Evolutionary conservation across 2,113 vertebrate genomes (phyloP).

Genomic region (Rhea pennata): DNA sequence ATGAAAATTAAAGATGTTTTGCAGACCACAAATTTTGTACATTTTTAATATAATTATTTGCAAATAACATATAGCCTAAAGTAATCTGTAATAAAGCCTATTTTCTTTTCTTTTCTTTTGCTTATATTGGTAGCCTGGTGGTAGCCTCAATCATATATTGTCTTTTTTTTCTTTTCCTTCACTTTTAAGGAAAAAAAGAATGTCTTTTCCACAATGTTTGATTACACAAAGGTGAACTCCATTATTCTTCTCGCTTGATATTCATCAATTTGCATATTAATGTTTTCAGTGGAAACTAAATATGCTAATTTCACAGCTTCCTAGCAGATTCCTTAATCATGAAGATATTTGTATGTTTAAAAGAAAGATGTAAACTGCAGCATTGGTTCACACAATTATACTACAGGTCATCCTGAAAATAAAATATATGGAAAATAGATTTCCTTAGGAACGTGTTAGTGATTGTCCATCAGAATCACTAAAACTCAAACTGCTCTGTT

Average conservation of each 20-base stretch:
- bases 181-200: slow-evolving; percentile 27
- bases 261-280: slow-evolving; percentile 64
- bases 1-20: background rate
- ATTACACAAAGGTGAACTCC: slow-evolving; percentile 61
- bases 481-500: background rate
- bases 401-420: slow-evolving; percentile 1
- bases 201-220: slow-evolving; percentile 31
- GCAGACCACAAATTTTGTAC: background rate
- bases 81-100: background rate
- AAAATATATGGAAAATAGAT: background rate
- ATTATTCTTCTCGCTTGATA: slow-evolving; percentile 41
- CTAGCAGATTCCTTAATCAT: slow-evolving; percentile 49
- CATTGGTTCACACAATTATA: background rate
- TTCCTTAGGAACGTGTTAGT: background rate
- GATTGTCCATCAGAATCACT: background rate
- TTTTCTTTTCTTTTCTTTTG: background rate
- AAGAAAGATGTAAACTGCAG: slow-evolving; percentile 23
- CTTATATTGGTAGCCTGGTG: background rate
- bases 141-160: background rate
- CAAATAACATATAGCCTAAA: background rate
- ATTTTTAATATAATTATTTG: background rate
- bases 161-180: background rate
- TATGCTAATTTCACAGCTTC: slow-evolving; percentile 65
- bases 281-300: slow-evolving; percentile 36
- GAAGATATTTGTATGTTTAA: slow-evolving; percentile 45